Percentiles rank a stretch among this genome's conserved stretches.
These are phyloP conservation scores for Sebastes itinus DNA, from an alignment of 2,797 vertebrate genomes.

Conservation along the genomic window DNA sequence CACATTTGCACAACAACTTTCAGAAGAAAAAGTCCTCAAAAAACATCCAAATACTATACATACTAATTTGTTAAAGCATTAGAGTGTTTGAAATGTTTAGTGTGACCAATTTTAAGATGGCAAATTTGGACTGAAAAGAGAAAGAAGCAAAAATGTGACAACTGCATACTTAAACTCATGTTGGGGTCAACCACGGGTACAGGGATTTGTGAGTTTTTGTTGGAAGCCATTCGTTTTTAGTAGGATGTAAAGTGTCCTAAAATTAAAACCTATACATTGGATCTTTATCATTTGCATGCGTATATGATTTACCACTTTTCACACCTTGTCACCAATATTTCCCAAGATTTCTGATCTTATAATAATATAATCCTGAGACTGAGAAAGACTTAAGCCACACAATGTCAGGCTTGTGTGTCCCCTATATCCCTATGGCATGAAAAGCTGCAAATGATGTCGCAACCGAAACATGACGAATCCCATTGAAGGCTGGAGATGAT, in stretches of 20 bases:
- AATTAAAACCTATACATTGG: not conserved
- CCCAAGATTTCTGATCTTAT: constrained; percentile 55
- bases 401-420: constrained; percentile 68
- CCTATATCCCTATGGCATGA: constrained; percentile 45
- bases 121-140: not conserved
- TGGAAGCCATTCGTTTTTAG: not conserved
- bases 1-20: not conserved
- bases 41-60: not conserved
- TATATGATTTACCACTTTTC: constrained; percentile 25
- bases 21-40: not conserved
- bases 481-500: constrained; percentile 1
- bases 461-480: constrained; percentile 39
- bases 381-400: constrained; percentile 45
- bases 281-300: not conserved
- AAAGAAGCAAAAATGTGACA: not conserved
- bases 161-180: not conserved
- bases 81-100: not conserved
- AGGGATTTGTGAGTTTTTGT: not conserved
- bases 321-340: constrained; percentile 47
- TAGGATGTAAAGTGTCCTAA: not conserved
- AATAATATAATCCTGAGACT: constrained; percentile 45
- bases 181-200: not conserved
- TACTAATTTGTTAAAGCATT: not conserved
- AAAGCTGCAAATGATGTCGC: constrained; percentile 57
- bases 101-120: not conserved